Evolutionary conservation across 2,888 invertebrate species (phyloP).

Genomic region (Arctia plantaginis): DNA sequence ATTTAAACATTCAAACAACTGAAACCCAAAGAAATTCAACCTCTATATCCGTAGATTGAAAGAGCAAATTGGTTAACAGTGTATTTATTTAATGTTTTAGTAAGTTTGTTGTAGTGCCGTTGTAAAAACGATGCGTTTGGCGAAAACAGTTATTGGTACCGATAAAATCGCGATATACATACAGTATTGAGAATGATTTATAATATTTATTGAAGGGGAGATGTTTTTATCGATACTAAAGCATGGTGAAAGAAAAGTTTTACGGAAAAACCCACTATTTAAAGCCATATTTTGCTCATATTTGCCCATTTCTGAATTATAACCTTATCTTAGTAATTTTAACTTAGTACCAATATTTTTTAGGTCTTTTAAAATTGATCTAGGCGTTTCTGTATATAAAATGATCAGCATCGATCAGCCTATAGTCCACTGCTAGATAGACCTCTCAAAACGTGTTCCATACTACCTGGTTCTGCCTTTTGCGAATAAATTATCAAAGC

Average conservation of each 20-base stretch:
- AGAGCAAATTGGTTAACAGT: neutral
- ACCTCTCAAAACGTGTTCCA: no score
- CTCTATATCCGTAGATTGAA: constrained; percentile 19
- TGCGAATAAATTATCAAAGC: no score
- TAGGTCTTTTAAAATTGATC: neutral
- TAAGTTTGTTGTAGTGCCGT: constrained; percentile 43
- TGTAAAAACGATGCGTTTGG: constrained; percentile 70
- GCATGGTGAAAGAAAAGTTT: constrained; percentile 46
- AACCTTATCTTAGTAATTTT: neutral
- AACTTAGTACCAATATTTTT: neutral
- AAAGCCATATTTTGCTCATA: constrained; percentile 21
- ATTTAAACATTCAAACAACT: constrained; percentile 19
- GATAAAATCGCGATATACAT: constrained; percentile 74
- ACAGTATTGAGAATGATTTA: constrained; percentile 69
- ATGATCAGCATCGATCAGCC: no score
- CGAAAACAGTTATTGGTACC: constrained; percentile 65
- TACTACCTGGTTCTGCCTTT: no score
- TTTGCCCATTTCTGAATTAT: constrained; percentile 15
- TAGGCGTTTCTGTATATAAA: neutral
- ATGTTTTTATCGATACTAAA: constrained; percentile 55
- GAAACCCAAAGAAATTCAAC: constrained; percentile 18
- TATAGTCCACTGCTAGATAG: no score
- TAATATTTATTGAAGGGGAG: constrained; percentile 68
- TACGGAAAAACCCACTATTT: constrained; percentile 35
- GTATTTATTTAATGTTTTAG: constrained; percentile 19